Evolutionary conservation across 2,888 invertebrate species (phyloP).

Genomic region (Philonicus albiceps): DNA sequence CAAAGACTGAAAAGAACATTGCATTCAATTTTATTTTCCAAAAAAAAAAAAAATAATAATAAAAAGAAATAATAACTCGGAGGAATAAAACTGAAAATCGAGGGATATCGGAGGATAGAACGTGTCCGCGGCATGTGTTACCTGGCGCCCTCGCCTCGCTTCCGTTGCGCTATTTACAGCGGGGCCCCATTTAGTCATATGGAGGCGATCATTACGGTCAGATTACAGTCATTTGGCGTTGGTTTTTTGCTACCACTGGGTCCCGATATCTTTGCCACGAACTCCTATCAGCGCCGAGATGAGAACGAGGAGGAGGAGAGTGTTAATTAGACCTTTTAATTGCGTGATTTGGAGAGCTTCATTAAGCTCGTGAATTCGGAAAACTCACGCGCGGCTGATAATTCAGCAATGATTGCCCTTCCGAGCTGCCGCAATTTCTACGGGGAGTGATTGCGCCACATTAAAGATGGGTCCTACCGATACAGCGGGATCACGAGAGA

Average conservation of each 20-base stretch:
- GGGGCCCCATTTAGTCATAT: conserved; percentile 23
- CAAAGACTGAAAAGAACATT: neutral
- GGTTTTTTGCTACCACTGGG: conserved; percentile 9
- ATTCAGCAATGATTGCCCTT: conserved; percentile 47
- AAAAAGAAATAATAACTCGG: neutral
- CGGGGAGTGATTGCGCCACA: neutral
- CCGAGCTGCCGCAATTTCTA: conserved; percentile 16
- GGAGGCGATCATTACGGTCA: conserved; percentile 41
- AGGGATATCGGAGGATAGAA: conserved; percentile 3
- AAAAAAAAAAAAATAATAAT: neutral
- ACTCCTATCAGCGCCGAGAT: conserved; percentile 1
- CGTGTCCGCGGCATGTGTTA: conserved; percentile 41
- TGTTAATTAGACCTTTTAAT: conserved; percentile 58
- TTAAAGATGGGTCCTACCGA: neutral
- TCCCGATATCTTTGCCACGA: conserved; percentile 5
- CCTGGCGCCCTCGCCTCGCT: conserved; percentile 43
- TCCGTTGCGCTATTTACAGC: conserved; percentile 39
- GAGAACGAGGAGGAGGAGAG: conserved; percentile 49
- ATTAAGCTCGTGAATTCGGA: conserved; percentile 65
- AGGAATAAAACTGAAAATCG: neutral
- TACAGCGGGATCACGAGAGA: conserved; percentile 15
- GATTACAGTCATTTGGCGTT: conserved; percentile 39
- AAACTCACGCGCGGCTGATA: conserved; percentile 62
- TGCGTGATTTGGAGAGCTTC: conserved; percentile 65
- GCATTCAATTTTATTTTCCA: neutral